Evolutionary conservation across 2,888 invertebrate species (phyloP).

Genomic region (Drepanosiphum platanoidis): DNA sequence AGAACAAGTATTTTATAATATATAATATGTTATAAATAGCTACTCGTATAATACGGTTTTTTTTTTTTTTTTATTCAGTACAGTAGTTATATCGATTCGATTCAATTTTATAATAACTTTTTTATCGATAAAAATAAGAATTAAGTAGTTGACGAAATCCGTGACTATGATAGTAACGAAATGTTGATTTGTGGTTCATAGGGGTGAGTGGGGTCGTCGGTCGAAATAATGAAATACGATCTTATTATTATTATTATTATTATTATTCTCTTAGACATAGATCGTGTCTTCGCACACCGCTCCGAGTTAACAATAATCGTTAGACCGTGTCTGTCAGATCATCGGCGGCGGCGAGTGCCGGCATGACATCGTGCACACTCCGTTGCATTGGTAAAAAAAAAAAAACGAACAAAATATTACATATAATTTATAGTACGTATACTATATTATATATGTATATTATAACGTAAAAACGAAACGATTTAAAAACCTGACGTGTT

Average conservation of each 20-base stretch:
- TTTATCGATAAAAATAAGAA: not conserved
- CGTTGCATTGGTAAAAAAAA: not conserved
- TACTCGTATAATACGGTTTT: too few relatives aligned
- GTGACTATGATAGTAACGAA: not conserved
- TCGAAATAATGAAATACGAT: slow-evolving; percentile 50
- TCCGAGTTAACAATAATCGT: slow-evolving; percentile 58
- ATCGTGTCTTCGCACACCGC: slow-evolving; percentile 59
- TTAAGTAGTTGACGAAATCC: not conserved
- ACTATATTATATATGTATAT: not conserved
- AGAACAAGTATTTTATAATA: too few relatives aligned
- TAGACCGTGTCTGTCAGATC: slow-evolving; percentile 55
- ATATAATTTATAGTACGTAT: not conserved
- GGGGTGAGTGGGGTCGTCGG: slow-evolving; percentile 13
- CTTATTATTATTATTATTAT: slow-evolving; percentile 47
- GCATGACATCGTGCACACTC: slow-evolving; percentile 54
- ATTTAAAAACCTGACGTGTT: slow-evolving; percentile 33
- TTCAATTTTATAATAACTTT: not conserved
- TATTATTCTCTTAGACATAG: slow-evolving; percentile 11
- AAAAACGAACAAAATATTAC: slow-evolving; percentile 35
- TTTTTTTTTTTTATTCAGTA: too few relatives aligned
- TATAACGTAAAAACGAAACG: slow-evolving; percentile 38
- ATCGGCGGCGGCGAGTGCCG: slow-evolving; percentile 39
- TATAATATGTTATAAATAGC: too few relatives aligned
- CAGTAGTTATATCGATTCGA: too few relatives aligned
- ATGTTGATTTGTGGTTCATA: not conserved